phyloP scores from a whole-genome alignment of 2,888 invertebrate genomes.

The Ptychoptera contaminata region DNA sequence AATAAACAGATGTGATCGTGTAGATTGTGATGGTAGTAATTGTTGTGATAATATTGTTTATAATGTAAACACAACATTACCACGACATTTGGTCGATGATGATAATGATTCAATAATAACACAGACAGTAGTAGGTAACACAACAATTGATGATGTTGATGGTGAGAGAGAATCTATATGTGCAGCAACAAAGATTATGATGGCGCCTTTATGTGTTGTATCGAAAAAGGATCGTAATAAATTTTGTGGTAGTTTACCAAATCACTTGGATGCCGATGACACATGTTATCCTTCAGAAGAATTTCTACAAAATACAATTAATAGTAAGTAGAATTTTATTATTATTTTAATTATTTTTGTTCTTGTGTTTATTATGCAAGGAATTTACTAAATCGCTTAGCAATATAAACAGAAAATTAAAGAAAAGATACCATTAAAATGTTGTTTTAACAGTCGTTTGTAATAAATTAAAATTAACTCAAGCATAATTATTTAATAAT shows the following conservation, averaged over 20 bases:
- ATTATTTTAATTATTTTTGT: too few relatives aligned
- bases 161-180: not conserved
- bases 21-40: not conserved
- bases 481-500: too few relatives aligned
- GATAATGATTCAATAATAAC: not conserved
- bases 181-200: constrained; percentile 8
- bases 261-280: constrained; percentile 13
- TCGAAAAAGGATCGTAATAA: constrained; percentile 13
- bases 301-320: not conserved
- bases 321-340: too few relatives aligned
- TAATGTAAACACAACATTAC: constrained; percentile 4
- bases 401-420: too few relatives aligned
- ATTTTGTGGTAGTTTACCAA: constrained; percentile 14
- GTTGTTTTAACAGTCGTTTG: too few relatives aligned
- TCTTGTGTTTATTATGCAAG: too few relatives aligned
- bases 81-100: constrained; percentile 1
- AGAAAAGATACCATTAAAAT: too few relatives aligned
- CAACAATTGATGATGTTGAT: not conserved
- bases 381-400: too few relatives aligned
- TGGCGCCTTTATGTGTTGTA: constrained; percentile 8
- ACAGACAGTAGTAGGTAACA: not conserved
- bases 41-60: not conserved
- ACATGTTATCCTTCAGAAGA: constrained; percentile 1
- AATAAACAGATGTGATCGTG: not conserved
- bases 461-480: too few relatives aligned